Conservation (phyloP, 2,797 vertebrate species). For the Catostomus latipinnis region DNA sequence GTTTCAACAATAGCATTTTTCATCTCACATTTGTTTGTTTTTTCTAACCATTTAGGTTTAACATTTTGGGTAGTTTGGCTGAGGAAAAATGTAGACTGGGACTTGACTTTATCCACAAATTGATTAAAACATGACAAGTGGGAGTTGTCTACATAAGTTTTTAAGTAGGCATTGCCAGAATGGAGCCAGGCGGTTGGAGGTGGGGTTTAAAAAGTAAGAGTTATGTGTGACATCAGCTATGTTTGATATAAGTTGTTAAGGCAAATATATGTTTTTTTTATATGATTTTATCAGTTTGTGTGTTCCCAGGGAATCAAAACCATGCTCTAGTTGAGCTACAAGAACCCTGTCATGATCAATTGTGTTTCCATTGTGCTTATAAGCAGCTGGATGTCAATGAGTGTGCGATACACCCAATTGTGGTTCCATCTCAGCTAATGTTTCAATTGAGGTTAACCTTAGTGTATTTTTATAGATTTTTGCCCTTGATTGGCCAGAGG, state of each 20-base stretch:
- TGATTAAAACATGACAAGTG: background rate
- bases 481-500: background rate
- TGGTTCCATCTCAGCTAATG: slow-evolving; percentile 3
- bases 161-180: background rate
- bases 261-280: too few relatives aligned
- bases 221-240: too few relatives aligned
- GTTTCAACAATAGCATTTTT: too few relatives aligned
- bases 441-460: background rate
- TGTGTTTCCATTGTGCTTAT: background rate
- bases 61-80: background rate
- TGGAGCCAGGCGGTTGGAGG: background rate
- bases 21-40: too few relatives aligned
- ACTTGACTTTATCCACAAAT: background rate
- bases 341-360: too few relatives aligned
- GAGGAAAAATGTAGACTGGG: background rate
- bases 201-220: too few relatives aligned
- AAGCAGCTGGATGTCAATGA: background rate
- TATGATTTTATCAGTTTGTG: too few relatives aligned
- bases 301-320: too few relatives aligned
- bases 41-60: too few relatives aligned
- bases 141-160: background rate
- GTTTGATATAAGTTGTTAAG: too few relatives aligned
- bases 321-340: too few relatives aligned
- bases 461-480: background rate
- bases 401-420: background rate